These are phyloP conservation scores for Ethmia dodecea DNA, from an alignment of 2,888 invertebrate genomes.

Conservation along the genomic window DNA sequence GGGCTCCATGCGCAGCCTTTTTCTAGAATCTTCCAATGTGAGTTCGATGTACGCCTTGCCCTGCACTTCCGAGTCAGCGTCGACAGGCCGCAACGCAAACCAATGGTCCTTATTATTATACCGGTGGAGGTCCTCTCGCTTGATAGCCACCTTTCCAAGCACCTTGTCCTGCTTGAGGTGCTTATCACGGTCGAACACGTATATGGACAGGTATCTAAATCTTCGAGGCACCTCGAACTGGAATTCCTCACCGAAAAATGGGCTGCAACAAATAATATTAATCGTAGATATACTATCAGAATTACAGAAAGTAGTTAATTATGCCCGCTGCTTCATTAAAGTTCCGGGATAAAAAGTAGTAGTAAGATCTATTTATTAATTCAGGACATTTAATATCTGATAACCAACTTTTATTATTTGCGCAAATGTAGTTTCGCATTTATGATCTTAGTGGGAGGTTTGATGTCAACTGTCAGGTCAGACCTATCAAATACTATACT, in stretches of 20 bases:
- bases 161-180: constrained; percentile 91
- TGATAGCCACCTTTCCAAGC: constrained; percentile 89
- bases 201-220: constrained; percentile 92
- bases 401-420: no score
- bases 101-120: constrained; percentile 96
- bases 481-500: no score
- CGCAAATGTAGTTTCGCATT: no score
- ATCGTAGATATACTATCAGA: constrained; percentile 24
- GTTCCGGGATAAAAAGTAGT: no score
- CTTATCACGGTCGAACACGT: constrained; percentile 91
- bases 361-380: no score
- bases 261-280: constrained; percentile 75
- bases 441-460: no score
- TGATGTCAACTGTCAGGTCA: no score
- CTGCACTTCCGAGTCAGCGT: constrained; percentile 94
- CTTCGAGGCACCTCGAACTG: constrained; percentile 94
- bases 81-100: constrained; percentile 91
- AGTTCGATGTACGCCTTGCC: constrained; percentile 93
- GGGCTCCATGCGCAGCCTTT: constrained; percentile 70
- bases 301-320: constrained; percentile 36
- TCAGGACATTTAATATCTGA: no score
- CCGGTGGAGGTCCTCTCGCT: constrained; percentile 89
- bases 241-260: constrained; percentile 96
- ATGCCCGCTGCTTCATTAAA: no score
- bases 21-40: constrained; percentile 79